Conservation (phyloP, 2,888 invertebrate species). For the Myathropa florea region DNA sequence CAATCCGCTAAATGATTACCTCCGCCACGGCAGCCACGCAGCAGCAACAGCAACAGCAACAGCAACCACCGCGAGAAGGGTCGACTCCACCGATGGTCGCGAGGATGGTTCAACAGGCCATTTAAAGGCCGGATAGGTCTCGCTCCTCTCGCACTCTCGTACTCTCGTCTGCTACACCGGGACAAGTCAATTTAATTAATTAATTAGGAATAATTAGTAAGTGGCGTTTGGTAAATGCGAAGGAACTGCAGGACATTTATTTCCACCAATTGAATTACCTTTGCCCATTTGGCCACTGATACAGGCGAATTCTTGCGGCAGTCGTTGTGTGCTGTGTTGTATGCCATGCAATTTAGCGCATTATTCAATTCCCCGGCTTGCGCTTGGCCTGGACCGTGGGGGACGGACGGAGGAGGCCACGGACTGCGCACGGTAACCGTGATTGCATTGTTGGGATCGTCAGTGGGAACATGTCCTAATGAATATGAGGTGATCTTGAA, state of each 20-base stretch:
- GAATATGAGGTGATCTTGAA: conserved; percentile 63
- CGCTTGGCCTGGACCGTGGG: not conserved
- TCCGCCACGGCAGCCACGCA: conserved; percentile 46
- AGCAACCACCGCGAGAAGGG: conserved; percentile 6
- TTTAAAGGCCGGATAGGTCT: conserved; percentile 25
- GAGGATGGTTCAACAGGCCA: conserved; percentile 56
- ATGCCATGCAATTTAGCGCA: conserved; percentile 41
- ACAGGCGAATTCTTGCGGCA: conserved; percentile 46
- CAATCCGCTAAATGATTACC: conserved; percentile 70
- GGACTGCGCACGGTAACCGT: conserved; percentile 29
- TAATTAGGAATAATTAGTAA: conserved; percentile 71
- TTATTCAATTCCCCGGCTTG: conserved; percentile 57
- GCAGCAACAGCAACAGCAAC: conserved; percentile 5
- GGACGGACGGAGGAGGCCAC: not conserved
- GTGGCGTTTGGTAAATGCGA: conserved; percentile 70
- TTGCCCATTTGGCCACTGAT: conserved; percentile 64
- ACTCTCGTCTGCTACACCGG: conserved; percentile 14
- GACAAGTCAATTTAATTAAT: conserved; percentile 71
- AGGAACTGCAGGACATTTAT: conserved; percentile 68
- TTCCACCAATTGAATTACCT: conserved; percentile 68
- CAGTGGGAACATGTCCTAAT: conserved; percentile 54
- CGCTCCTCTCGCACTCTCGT: conserved; percentile 21
- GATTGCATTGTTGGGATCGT: conserved; percentile 61
- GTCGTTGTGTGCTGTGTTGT: conserved; percentile 23
- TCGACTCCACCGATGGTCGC: not conserved